Base-by-base conservation (phyloP, 1,140 invertebrate species). In the Drosophila leontia region DNA sequence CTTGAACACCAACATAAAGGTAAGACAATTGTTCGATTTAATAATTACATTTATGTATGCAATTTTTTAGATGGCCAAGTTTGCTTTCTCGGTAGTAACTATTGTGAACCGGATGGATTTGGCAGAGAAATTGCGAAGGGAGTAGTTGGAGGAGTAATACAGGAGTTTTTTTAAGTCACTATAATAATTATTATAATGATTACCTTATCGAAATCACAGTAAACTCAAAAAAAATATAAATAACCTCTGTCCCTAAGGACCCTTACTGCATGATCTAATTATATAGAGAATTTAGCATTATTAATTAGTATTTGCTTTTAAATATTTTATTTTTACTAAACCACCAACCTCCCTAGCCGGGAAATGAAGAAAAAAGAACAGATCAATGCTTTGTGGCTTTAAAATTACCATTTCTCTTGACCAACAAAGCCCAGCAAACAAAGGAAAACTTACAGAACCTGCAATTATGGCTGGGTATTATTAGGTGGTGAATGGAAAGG, bases 81-180 rank as follows among this genome's bases (percentile, higher is more conserved):
- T 78, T 17, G 76, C 76, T 29, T 78, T 78, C n/a, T 64, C 76
- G 0, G 76, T 78, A 2, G 67, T 78, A 12, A 78, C 76, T 0
- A 32, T 78, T 41, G 76, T 71, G 6, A 61, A 64, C 17, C 42
- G 48, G 19, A 59, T 78, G 53, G 56, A 78, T 32, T 37, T 78
- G 15, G 67, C 17, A 0, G 59, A 78, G 11, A 78, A 70, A 53
- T 35, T 78, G 12, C 59, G 39, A 35, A n/a, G 62, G 6, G 62
- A 72, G 34, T 58, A 50, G 13, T 39, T 50, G 3, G 23, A 23
- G 13, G 23, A 47, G 13, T 47, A 4, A 15, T 0, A 48, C 6
- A 5, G 12, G 6, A 19, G 17, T 11, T 5, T 44, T 44, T 11
- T 29, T 29, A 29, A 29, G 26, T 29, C 6, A 29, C 26, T 29